A percentile compares a stretch with the other conserved stretches of the same genome.
Conservation (phyloP, 92 coral and sea anemone genomes). For the Porites lobata region DNA sequence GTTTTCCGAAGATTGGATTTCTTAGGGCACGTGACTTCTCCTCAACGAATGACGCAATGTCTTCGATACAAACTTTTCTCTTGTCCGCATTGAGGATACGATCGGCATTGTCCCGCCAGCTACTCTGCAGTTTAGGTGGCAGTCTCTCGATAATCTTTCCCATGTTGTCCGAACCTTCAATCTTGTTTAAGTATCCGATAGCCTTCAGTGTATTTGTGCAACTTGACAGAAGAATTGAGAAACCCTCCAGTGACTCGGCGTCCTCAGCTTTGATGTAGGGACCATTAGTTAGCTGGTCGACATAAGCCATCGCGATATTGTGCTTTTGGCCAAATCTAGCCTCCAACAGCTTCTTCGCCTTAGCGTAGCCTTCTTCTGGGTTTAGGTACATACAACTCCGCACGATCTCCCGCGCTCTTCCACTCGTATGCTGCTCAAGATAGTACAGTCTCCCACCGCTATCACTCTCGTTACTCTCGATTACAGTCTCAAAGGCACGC, state of each 20-base stretch:
- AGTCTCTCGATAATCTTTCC: constrained; percentile 45
- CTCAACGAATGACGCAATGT: constrained; percentile 58
- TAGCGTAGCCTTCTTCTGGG: too few relatives aligned
- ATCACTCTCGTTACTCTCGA: constrained; percentile 26
- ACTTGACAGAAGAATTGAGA: constrained; percentile 33
- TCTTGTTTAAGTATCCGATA: constrained; percentile 35
- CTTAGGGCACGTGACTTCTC: constrained; percentile 45
- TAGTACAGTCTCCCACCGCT: constrained; percentile 27
- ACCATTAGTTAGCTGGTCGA: too few relatives aligned
- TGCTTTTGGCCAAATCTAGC: too few relatives aligned
- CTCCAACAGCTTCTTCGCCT: too few relatives aligned
- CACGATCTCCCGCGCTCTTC: constrained; percentile 45
- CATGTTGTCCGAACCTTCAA: constrained; percentile 51
- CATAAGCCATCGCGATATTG: too few relatives aligned
- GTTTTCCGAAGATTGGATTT: constrained; percentile 58
- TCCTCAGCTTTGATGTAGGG: constrained; percentile 53
- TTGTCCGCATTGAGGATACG: constrained; percentile 35
- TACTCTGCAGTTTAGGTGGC: constrained; percentile 41
- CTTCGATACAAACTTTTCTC: constrained; percentile 56
- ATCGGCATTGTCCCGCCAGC: constrained; percentile 59
- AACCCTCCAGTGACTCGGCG: constrained; percentile 38
- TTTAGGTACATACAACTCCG: constrained; percentile 9
- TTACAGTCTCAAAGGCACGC: constrained; percentile 32
- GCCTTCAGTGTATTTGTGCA: constrained; percentile 48
- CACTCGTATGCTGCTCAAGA: constrained; percentile 48